Evolutionary conservation across 2,888 invertebrate genomes (phyloP).

Genomic region (Ceraclea dissimilis): DNA sequence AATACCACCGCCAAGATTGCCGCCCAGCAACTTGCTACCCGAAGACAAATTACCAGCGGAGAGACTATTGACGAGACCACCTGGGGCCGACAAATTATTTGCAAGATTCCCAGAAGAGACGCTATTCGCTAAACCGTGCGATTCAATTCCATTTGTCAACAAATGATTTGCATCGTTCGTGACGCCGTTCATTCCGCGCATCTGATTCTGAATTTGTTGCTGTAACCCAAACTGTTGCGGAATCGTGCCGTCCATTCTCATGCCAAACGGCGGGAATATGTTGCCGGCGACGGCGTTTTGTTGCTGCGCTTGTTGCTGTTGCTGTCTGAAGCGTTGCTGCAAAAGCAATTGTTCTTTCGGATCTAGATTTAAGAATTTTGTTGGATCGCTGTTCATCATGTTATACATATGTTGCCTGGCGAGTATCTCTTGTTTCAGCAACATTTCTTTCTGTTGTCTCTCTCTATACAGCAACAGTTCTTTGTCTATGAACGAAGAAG

Average conservation of each 20-base stretch:
- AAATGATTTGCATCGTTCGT: conserved; percentile 10
- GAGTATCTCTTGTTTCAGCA: conserved; percentile 41
- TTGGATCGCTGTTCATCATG: conserved; percentile 34
- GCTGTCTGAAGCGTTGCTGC: not conserved
- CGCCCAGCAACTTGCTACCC: conserved; percentile 1
- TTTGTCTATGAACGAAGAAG: not conserved
- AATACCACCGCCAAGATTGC: conserved; percentile 27
- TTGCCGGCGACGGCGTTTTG: conserved; percentile 32
- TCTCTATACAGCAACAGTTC: conserved; percentile 8
- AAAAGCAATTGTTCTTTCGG: conserved; percentile 3
- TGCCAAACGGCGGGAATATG: conserved; percentile 47
- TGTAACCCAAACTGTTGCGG: conserved; percentile 19
- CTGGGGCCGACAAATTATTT: not conserved
- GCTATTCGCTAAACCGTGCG: not conserved
- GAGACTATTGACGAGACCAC: not conserved
- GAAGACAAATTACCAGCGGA: conserved; percentile 22
- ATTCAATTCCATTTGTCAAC: conserved; percentile 6
- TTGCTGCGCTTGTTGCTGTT: too few relatives aligned
- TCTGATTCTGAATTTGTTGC: not conserved
- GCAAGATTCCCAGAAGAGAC: not conserved
- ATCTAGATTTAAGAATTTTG: conserved; percentile 33
- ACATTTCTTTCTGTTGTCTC: conserved; percentile 32
- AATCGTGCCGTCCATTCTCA: conserved; percentile 41
- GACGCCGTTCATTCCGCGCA: not conserved
- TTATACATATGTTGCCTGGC: conserved; percentile 33